A percentile compares a stretch with the other conserved stretches of the same genome.
phyloP scores from a whole-genome alignment of 2,797 vertebrate species.

The Poeciliopsis gracilis region DNA sequence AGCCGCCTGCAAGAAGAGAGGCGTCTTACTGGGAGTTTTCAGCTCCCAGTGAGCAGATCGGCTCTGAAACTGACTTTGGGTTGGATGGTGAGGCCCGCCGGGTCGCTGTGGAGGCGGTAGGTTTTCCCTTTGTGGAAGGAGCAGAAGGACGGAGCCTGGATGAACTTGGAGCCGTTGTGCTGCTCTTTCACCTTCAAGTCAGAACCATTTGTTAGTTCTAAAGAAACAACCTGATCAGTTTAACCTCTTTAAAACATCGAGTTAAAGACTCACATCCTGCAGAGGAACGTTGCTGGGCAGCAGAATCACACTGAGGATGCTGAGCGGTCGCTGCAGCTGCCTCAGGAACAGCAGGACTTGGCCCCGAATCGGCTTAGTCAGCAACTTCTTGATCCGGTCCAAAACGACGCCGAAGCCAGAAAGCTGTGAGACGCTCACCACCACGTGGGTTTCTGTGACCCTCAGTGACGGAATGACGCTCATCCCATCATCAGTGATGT shows the following conservation, averaged over 20 bases:
- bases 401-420: constrained; percentile 36
- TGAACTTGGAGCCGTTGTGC: neutral
- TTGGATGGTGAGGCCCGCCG: constrained; percentile 15
- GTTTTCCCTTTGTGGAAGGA: neutral
- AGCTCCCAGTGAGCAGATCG: neutral
- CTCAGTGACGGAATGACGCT: constrained; percentile 17
- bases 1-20: neutral
- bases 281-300: constrained; percentile 39
- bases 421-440: constrained; percentile 29
- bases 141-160: constrained; percentile 12
- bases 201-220: too few species aligned
- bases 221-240: neutral
- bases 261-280: constrained; percentile 12
- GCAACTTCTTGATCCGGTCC: constrained; percentile 6
- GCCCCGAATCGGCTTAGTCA: neutral
- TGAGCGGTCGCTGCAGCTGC: neutral
- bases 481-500: constrained; percentile 29
- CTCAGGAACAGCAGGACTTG: constrained; percentile 39
- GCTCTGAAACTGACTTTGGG: constrained; percentile 29
- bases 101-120: constrained; percentile 31
- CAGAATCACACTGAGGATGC: constrained; percentile 31
- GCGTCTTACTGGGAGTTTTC: neutral
- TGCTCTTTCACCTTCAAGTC: constrained; percentile 25
- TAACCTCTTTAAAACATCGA: neutral
- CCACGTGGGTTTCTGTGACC: constrained; percentile 49